Percentiles rank a stretch among this genome's conserved stretches.
Evolutionary conservation across 2,113 vertebrate genomes (phyloP).

Genomic region (Sinocyclocheilus anophthalmus): DNA sequence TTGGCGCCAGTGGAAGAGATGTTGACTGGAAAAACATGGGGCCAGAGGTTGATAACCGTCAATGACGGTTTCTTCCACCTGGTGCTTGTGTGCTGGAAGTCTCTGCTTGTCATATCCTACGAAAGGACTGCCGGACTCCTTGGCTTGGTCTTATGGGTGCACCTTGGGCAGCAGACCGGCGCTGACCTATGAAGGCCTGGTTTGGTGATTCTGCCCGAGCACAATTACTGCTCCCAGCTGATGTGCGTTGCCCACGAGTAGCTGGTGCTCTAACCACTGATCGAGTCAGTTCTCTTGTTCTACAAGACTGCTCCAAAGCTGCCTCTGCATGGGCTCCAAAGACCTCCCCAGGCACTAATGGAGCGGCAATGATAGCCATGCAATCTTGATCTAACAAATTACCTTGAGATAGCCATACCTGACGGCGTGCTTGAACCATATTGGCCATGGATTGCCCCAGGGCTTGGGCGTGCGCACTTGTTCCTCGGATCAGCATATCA

Average conservation of each 20-base stretch:
- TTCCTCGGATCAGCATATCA: not conserved
- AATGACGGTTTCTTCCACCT: not conserved
- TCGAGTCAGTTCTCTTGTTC: not conserved
- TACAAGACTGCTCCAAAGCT: not conserved
- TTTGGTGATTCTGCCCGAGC: not conserved
- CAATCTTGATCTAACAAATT: not conserved
- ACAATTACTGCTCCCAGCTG: not conserved
- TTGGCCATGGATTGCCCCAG: not conserved
- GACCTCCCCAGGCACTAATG: not conserved
- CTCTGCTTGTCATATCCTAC: no score
- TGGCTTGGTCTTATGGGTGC: not conserved
- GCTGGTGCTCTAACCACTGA: not conserved
- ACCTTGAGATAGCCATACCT: no score
- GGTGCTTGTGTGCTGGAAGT: no score
- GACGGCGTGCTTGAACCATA: not conserved
- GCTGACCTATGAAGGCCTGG: not conserved
- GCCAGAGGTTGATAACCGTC: not conserved
- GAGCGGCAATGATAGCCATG: not conserved
- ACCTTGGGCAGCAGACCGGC: not conserved
- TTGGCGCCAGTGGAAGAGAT: no score
- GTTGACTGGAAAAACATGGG: not conserved
- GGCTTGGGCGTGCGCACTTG: not conserved
- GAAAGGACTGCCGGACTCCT: not conserved
- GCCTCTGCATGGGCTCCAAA: not conserved
- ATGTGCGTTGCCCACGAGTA: not conserved